These are phyloP conservation scores for Leptinotarsa rubiginosa DNA, from an alignment of 2,888 invertebrate species.

Conservation along the genomic window DNA sequence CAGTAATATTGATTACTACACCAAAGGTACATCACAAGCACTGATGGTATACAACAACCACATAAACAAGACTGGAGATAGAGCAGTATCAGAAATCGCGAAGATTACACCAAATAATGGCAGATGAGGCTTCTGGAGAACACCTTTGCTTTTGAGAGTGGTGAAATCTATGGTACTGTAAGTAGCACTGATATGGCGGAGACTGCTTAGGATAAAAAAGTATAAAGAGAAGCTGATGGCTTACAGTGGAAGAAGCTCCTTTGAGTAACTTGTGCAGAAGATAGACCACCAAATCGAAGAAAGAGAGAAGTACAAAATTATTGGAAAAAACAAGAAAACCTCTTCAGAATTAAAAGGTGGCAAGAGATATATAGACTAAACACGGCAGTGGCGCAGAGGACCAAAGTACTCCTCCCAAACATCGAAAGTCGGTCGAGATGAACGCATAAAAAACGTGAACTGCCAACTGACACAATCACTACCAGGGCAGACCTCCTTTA, in stretches of 20 bases:
- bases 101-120: conserved; percentile 28
- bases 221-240: conserved; percentile 12
- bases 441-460: background rate
- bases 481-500: conserved; percentile 7
- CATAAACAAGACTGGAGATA: background rate
- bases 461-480: conserved; percentile 16
- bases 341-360: background rate
- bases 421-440: conserved; percentile 11
- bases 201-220: background rate
- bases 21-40: no score
- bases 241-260: conserved; percentile 21
- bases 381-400: conserved; percentile 18
- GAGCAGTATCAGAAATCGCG: background rate
- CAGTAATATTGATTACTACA: no score
- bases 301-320: background rate
- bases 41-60: conserved; percentile 13
- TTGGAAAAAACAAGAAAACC: background rate
- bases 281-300: conserved; percentile 3
- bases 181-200: no score
- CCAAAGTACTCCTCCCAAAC: conserved; percentile 8
- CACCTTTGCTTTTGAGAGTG: conserved; percentile 16
- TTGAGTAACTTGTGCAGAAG: background rate
- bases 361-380: background rate
- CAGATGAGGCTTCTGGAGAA: conserved; percentile 5
- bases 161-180: no score